These are phyloP conservation scores for Amphiduros pacificus DNA, from an alignment of 2,888 invertebrate genomes.

Conservation along the genomic window DNA sequence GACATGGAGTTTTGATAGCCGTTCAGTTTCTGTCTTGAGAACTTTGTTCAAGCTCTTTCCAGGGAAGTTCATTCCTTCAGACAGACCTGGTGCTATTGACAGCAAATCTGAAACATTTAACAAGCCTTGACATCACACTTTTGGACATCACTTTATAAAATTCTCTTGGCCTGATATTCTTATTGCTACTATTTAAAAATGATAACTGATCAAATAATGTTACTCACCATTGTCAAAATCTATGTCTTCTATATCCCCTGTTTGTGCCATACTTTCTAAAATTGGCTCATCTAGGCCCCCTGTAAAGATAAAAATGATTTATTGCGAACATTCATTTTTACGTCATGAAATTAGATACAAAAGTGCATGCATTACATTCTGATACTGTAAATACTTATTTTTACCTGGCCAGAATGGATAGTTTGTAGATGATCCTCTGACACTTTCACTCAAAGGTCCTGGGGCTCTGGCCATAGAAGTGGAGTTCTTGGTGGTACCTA, in stretches of 20 bases:
- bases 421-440: conserved; percentile 77
- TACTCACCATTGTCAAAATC: conserved; percentile 56
- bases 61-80: conserved; percentile 53
- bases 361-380: too few species aligned
- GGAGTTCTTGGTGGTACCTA: conserved; percentile 73
- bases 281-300: conserved; percentile 54
- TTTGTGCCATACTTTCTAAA: conserved; percentile 46
- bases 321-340: too few species aligned
- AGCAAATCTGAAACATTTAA: conserved; percentile 63
- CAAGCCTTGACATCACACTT: too few species aligned
- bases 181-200: background rate
- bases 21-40: conserved; percentile 45
- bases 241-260: conserved; percentile 35
- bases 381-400: too few species aligned
- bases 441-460: conserved; percentile 70
- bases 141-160: too few species aligned
- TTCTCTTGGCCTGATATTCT: too few species aligned
- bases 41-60: conserved; percentile 65
- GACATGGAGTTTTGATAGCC: conserved; percentile 22
- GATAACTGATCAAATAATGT: background rate
- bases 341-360: too few species aligned
- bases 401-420: conserved; percentile 84
- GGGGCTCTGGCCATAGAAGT: conserved; percentile 81
- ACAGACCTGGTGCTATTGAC: conserved; percentile 72
- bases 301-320: too few species aligned